A percentile compares a stretch with the other conserved stretches of the same genome.
These are phyloP conservation scores for Coranthus polyacanthus DNA, from an alignment of 2,797 vertebrate genomes.

Conservation along the genomic window DNA sequence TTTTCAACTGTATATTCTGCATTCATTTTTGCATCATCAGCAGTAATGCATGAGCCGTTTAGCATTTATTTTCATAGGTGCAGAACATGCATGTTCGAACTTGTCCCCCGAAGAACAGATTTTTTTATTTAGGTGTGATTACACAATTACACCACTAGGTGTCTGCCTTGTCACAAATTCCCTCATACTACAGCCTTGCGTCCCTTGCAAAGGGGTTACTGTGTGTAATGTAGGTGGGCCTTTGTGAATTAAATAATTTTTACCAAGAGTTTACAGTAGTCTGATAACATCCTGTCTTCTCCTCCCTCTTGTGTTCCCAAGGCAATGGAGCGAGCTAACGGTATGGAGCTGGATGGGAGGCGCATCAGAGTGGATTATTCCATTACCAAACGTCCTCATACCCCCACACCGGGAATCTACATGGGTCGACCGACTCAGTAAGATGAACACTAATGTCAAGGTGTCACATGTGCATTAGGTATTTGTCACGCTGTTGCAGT, in stretches of 20 bases:
- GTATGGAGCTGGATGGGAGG: conserved; percentile 95
- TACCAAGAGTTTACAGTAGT: conserved; percentile 4
- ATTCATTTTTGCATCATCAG: not conserved
- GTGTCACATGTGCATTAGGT: not conserved
- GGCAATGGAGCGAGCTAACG: conserved; percentile 95
- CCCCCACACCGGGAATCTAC: conserved; percentile 95
- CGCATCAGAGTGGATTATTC: conserved; percentile 94
- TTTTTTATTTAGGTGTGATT: conserved; percentile 44
- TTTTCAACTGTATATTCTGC: not conserved
- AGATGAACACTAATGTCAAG: conserved; percentile 65
- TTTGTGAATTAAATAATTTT: conserved; percentile 29
- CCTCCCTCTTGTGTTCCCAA: conserved; percentile 59
- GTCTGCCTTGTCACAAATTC: conserved; percentile 58
- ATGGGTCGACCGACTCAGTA: conserved; percentile 95
- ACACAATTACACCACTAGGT: conserved; percentile 69
- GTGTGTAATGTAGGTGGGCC: conserved; percentile 12
- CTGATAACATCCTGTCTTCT: conserved; percentile 31
- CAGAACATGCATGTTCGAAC: not conserved
- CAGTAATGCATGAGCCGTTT: not conserved
- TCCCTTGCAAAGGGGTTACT: not conserved
- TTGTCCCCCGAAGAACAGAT: not conserved
- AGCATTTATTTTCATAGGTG: not conserved
- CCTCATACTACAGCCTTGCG: not conserved
- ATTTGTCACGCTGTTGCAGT: not conserved
- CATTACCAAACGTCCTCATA: conserved; percentile 95